Percentiles rank a stretch among this genome's conserved stretches.
These are phyloP conservation scores for Misgurnus anguillicaudatus DNA, from an alignment of 2,113 vertebrate genomes.

Conservation along the genomic window DNA sequence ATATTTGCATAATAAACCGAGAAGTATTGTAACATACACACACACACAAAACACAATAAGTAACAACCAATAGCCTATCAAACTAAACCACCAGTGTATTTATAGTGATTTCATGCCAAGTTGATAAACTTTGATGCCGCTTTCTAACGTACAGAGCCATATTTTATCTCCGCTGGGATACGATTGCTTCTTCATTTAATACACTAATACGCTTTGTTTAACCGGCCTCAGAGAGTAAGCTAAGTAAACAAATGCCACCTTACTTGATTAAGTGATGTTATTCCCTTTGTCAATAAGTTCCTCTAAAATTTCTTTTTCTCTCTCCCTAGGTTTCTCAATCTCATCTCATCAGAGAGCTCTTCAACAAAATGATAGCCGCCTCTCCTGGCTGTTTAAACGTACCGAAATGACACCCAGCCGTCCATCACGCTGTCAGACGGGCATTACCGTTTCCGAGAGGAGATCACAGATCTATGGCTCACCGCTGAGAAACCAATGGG, in stretches of 20 bases:
- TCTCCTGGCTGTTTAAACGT: conserved; percentile 86
- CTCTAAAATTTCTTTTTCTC: conserved; percentile 85
- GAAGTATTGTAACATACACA: too few species aligned
- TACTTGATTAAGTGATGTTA: conserved; percentile 96
- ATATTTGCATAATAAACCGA: too few species aligned
- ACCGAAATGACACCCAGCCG: conserved; percentile 87
- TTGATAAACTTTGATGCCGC: not conserved
- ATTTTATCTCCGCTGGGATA: not conserved
- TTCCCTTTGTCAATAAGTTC: conserved; percentile 82
- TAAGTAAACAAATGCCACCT: conserved; percentile 76
- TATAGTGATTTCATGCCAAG: not conserved
- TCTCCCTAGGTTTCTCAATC: conserved; percentile 88
- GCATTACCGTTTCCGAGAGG: conserved; percentile 81
- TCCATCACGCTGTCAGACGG: conserved; percentile 89
- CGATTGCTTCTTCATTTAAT: conserved; percentile 5
- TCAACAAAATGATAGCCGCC: conserved; percentile 89
- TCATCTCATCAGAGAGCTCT: conserved; percentile 90
- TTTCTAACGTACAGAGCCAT: not conserved
- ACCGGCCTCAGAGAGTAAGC: conserved; percentile 43
- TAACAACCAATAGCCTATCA: not conserved
- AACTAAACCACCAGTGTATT: not conserved
- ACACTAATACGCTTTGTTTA: not conserved
- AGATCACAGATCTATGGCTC: conserved; percentile 87
- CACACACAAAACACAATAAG: not conserved
- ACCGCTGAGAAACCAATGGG: conserved; percentile 79